These are phyloP conservation scores for Apocrypta bakeri DNA, from an alignment of 1,140 invertebrate genomes.

Conservation along the genomic window DNA sequence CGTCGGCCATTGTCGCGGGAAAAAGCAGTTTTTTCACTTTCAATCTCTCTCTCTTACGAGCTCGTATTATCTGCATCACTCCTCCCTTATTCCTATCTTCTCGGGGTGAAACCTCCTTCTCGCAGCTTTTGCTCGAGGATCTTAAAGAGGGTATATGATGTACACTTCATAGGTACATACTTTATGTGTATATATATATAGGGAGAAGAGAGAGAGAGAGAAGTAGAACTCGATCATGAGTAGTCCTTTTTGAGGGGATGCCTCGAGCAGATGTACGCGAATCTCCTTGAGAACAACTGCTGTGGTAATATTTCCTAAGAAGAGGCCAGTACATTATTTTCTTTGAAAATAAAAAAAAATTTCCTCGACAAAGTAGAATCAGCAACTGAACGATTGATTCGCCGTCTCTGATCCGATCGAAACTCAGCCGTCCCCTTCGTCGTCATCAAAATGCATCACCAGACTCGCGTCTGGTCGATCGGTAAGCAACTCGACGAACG, in stretches of 20 bases:
- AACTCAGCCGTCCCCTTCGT: too few relatives aligned
- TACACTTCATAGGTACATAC: too few relatives aligned
- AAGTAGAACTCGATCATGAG: conserved; percentile 4
- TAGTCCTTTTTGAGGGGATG: neutral
- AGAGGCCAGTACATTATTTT: too few relatives aligned
- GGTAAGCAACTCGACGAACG: conserved; percentile 30
- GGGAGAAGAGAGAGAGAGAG: too few relatives aligned
- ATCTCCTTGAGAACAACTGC: conserved; percentile 31
- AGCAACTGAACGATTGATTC: too few relatives aligned
- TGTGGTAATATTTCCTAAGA: conserved; percentile 33
- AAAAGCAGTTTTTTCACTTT: conserved; percentile 31
- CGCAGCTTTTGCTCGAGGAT: neutral
- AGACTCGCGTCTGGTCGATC: conserved; percentile 51
- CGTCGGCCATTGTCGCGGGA: conserved; percentile 60
- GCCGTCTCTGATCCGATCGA: too few relatives aligned
- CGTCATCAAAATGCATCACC: conserved; percentile 29
- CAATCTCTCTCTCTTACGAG: neutral
- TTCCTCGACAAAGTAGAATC: too few relatives aligned
- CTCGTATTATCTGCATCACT: conserved; percentile 28
- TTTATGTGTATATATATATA: too few relatives aligned
- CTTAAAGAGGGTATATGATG: too few relatives aligned
- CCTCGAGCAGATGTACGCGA: conserved; percentile 33
- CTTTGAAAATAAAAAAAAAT: too few relatives aligned
- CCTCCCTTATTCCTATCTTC: neutral
- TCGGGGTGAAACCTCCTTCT: neutral